Evolutionary conservation across 1,140 invertebrate genomes (phyloP), one percentile per base, ranked within the genome.

Genomic region (Drosophila jambulina): DNA sequence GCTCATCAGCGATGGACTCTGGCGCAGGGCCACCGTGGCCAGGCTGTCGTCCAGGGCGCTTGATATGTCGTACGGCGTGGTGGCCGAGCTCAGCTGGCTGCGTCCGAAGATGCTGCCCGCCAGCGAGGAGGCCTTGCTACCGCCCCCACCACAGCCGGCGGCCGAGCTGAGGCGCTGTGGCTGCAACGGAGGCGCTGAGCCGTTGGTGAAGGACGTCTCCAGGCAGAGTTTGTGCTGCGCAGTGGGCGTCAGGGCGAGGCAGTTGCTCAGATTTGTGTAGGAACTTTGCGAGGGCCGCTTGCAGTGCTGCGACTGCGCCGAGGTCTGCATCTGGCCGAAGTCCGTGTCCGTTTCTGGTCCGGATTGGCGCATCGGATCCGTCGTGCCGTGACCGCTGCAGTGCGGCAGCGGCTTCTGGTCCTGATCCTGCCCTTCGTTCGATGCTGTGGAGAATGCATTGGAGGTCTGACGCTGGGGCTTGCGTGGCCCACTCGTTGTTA

Each of bases 141-240:
- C 63, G 2, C 27, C 27, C 0, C 29, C 51, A 23, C 21, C 51
- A n/a, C 51, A 53, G 29, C 32, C 32, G 32, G 60, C 80, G 69
- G 9, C 57, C 58, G 10, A 49, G 36, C 29, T 32, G 40, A 27
- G 21, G n/a, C 25, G 62, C 23, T 38, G 32, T 7, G n/a, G 42
- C n/a, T 36, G 56, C 17, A 45, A 62, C 17, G 36, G 25, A 0
- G 56, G 27, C 42, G 57, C 78, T n/a, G 84, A 70, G 53, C 69
- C 69, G 54, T 95, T 96, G 4, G 96, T 96, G 92, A 97, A 97
- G 78, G 96, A 96, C 2, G 96, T 97, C 91, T 97, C 96, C 57
- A 97, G 92, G 76, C 95, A 96, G 15, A 96, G 91, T 61, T 94
- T 94, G 67, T 94, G 95, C 68, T 93, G 95, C 54, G 93, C 94